Conservation (phyloP, 2,888 invertebrate genomes). For the Aquatica leii region DNA sequence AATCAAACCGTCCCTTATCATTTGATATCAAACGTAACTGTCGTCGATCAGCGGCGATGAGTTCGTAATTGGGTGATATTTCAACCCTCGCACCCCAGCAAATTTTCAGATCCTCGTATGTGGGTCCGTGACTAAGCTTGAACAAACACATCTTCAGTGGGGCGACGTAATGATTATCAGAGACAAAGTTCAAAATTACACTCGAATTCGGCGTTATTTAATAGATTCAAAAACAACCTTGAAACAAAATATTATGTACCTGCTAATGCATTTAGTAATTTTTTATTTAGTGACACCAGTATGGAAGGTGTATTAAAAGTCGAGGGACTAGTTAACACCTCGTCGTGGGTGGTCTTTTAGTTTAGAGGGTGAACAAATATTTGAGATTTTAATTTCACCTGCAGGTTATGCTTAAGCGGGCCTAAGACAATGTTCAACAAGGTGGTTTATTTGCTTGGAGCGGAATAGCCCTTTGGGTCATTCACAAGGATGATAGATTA, state of each 20-base stretch:
- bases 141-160: constrained; percentile 38
- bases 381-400: constrained; percentile 50
- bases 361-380: constrained; percentile 48
- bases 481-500: constrained; percentile 25
- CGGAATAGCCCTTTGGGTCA: constrained; percentile 29
- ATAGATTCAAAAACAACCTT: too few relatives aligned
- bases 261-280: constrained; percentile 58
- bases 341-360: constrained; percentile 48
- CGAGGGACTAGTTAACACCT: constrained; percentile 48
- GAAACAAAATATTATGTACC: too few relatives aligned
- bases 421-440: constrained; percentile 42
- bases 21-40: constrained; percentile 51
- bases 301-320: constrained; percentile 42
- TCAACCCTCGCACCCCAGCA: constrained; percentile 39
- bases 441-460: constrained; percentile 37
- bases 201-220: neutral
- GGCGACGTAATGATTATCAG: constrained; percentile 21
- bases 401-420: constrained; percentile 39
- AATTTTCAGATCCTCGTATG: constrained; percentile 39
- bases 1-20: constrained; percentile 53
- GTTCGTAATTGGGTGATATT: constrained; percentile 55
- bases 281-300: constrained; percentile 50
- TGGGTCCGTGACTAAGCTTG: constrained; percentile 55
- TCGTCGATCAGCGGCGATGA: constrained; percentile 55
- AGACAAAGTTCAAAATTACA: constrained; percentile 19